A percentile compares a stretch with the other conserved stretches of the same genome.
Conservation (phyloP, 2,113 vertebrate species). For the Archilochus colubris region DNA sequence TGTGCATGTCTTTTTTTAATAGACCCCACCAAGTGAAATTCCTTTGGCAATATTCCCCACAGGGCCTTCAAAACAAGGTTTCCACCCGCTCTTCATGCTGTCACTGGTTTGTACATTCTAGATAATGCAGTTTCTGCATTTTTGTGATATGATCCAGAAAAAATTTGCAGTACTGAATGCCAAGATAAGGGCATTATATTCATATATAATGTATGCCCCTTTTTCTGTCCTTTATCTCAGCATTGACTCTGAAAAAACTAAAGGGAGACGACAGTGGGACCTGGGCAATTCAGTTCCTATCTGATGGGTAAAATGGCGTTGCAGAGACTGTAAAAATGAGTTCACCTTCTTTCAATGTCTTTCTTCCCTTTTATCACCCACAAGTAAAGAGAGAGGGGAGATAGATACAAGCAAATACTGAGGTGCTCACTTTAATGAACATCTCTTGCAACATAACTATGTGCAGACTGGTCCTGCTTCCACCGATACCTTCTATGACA, state of each 20-base stretch:
- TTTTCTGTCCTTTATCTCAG: not conserved
- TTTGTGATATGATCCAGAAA: not conserved
- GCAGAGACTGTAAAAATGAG: not conserved
- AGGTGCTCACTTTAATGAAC: not conserved
- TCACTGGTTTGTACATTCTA: not conserved
- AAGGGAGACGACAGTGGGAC: not conserved
- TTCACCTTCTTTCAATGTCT: not conserved
- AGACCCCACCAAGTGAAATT: not conserved
- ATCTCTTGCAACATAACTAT: not conserved
- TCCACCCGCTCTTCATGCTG: not conserved
- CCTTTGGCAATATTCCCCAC: not conserved
- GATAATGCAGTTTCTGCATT: not conserved
- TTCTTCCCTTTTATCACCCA: not conserved
- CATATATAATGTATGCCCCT: not conserved
- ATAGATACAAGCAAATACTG: not conserved
- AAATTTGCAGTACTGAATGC: not conserved
- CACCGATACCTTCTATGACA: not conserved
- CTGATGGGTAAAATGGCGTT: not conserved
- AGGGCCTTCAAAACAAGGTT: not conserved
- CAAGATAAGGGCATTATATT: not conserved
- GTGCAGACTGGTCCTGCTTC: not conserved
- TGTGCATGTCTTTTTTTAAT: not conserved
- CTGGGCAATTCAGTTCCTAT: not conserved
- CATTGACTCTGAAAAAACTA: not conserved
- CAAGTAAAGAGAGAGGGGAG: not conserved